Evolutionary conservation across 2,888 invertebrate genomes (phyloP), one percentile per base, ranked within the genome.

Genomic region (Malthinus seriepunctatus): DNA sequence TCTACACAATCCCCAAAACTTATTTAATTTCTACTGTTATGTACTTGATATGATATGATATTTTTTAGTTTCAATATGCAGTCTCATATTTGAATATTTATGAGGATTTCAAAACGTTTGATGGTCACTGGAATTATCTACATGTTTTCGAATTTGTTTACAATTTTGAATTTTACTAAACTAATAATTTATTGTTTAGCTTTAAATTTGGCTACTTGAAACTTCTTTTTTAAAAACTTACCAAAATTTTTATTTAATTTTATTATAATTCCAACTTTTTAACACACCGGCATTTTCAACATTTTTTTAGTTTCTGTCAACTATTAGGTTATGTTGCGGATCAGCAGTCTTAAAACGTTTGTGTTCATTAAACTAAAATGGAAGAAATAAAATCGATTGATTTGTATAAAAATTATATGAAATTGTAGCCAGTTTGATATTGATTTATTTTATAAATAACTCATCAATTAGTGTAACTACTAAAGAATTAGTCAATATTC

Each of bases 41-140:
- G 50, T 62, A 65, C 58, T 65, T 72, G 71, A 74, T 73, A 73
- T 74, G 74, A 71, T 69, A 67, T 71, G 73, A 73, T 74, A 72
- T 71, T 69, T 23, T 63, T 70, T 64, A 60, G 71, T 71, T 72
- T 59, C 68, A 58, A 54, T 65, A 56, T 64, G 63, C 71, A 71
- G 72, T 72, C 72, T 71, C 68, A 61, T 60, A 38, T 48, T 39
- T 47, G 39, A 48, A 15, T 11, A 14, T 5, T 9, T 9, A 37
- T 37, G n/a, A 37, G 10, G 10, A 37, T 6, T 37, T 10, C 3
- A 34, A n/a, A n/a, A 23, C 15, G 51, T 51, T 51, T 51, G 51
- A 14, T 32, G 42, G 51, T 51, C 42, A 51, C 51, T 51, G 51
- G 38, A 23, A 23, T 23, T 5, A 23, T 23, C 23, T 23, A 23